A percentile compares a stretch with the other conserved stretches of the same genome.
Conservation (phyloP, 2,113 vertebrate species). For the Ictalurus furcatus region DNA sequence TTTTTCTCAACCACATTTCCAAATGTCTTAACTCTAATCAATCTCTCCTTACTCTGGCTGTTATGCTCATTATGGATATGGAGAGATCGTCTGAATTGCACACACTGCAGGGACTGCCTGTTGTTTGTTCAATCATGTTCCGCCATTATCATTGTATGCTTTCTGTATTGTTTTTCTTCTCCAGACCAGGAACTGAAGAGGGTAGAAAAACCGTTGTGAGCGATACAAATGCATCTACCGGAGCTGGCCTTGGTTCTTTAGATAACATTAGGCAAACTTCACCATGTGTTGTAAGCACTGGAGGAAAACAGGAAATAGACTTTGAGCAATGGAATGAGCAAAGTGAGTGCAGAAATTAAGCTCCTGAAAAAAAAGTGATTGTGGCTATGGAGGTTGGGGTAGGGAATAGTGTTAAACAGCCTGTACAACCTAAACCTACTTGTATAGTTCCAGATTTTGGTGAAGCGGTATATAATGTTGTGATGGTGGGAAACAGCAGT, state of each 20-base stretch:
- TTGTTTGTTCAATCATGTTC: neutral
- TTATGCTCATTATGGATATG: neutral
- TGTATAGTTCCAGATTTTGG: slow-evolving; percentile 31
- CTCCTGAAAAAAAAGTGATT: neutral
- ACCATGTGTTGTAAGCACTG: slow-evolving; percentile 7
- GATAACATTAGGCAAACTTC: slow-evolving; percentile 9
- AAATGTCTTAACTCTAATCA: neutral
- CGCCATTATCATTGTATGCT: neutral
- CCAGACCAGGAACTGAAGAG: slow-evolving; percentile 14
- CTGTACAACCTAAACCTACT: neutral
- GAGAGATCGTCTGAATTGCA: neutral
- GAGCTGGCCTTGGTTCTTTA: slow-evolving; percentile 30
- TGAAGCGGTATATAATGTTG: slow-evolving; percentile 78
- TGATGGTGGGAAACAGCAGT: slow-evolving; percentile 85
- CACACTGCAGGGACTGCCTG: neutral
- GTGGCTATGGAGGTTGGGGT: neutral
- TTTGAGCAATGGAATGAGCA: slow-evolving; percentile 39
- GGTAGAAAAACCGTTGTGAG: neutral
- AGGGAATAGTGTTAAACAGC: neutral
- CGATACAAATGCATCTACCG: slow-evolving; percentile 7
- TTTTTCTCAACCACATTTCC: neutral
- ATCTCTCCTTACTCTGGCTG: neutral
- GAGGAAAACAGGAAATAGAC: slow-evolving; percentile 6
- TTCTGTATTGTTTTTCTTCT: neutral
- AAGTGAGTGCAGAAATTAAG: slow-evolving; percentile 27